A percentile compares a stretch with the other conserved stretches of the same genome.
Evolutionary conservation across 2,113 vertebrate species (phyloP).

Genomic region (Numenius arquata): DNA sequence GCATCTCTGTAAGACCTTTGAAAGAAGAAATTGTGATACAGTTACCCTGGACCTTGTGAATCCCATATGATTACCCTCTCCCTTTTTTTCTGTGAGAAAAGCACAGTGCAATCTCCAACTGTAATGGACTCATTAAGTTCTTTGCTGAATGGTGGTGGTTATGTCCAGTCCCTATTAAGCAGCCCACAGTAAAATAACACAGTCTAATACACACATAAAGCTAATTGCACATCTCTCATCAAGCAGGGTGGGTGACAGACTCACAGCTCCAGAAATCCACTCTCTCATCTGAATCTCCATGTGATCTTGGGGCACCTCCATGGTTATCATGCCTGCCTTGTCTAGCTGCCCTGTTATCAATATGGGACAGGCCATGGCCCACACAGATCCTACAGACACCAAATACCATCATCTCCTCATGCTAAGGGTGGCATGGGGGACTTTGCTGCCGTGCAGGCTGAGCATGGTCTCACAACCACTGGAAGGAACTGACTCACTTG

Average conservation of each 20-base stretch:
- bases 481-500: not conserved
- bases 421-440: not conserved
- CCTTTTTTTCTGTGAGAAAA: not conserved
- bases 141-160: not conserved
- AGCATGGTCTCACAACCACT: accelerated
- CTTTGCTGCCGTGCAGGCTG: not conserved
- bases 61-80: not conserved
- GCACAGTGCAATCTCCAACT: not conserved
- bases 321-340: not conserved
- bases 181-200: not conserved
- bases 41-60: not conserved
- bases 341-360: not conserved
- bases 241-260: not conserved
- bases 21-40: not conserved
- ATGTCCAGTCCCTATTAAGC: not conserved
- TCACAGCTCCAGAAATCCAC: not conserved
- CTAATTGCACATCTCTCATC: not conserved
- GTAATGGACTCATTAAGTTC: not conserved
- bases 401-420: not conserved
- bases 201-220: not conserved
- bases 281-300: not conserved
- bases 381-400: not conserved
- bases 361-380: not conserved
- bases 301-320: not conserved
- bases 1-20: not conserved